A percentile compares a stretch with the other conserved stretches of the same genome.
These are phyloP conservation scores for Upupa epops DNA, from an alignment of 2,113 vertebrate genomes.

Conservation along the genomic window DNA sequence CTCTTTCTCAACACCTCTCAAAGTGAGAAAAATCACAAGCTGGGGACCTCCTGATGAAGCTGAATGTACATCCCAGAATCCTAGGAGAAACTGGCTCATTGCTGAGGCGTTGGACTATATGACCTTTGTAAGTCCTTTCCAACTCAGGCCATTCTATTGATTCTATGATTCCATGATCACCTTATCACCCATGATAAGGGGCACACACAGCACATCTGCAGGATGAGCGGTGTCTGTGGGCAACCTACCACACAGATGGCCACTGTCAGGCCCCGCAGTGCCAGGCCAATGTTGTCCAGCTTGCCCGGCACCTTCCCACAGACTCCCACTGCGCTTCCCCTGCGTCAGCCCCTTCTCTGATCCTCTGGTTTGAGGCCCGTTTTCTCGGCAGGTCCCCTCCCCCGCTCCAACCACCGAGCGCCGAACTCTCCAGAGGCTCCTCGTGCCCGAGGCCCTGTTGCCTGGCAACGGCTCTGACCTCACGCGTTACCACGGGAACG, in stretches of 20 bases:
- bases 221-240: rapidly evolving
- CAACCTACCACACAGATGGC: rapidly evolving
- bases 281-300: rapidly evolving
- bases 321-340: too few species aligned
- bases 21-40: too few species aligned
- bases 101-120: too few species aligned
- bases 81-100: too few species aligned
- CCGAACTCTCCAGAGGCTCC: neutral
- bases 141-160: too few species aligned
- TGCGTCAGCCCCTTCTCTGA: rapidly evolving
- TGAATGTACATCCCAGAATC: too few species aligned
- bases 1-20: too few species aligned
- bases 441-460: neutral
- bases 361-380: too few species aligned
- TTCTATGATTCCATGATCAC: too few species aligned
- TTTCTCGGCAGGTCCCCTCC: neutral
- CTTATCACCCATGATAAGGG: neutral
- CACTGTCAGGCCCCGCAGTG: rapidly evolving
- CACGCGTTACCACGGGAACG: neutral
- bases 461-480: neutral
- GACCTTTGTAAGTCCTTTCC: too few species aligned
- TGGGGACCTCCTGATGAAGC: too few species aligned
- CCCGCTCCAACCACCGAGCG: neutral
- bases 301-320: neutral
- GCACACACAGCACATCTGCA: rapidly evolving